A percentile compares a stretch with the other conserved stretches of the same genome.
phyloP scores from a whole-genome alignment of 2,888 invertebrate species.

The Amphiduros pacificus region DNA sequence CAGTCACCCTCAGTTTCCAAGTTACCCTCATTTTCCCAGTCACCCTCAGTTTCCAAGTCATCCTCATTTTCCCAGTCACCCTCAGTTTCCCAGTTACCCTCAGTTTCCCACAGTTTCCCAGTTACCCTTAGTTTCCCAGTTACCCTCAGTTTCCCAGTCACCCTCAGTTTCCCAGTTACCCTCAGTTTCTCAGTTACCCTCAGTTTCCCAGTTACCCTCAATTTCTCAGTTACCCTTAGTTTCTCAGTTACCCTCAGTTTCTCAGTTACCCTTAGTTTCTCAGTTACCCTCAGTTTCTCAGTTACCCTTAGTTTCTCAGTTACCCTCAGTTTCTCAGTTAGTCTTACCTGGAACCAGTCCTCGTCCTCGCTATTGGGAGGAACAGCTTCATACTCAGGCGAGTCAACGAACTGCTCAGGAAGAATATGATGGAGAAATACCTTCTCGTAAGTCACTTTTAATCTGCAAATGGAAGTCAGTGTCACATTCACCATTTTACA shows the following conservation, averaged over 20 bases:
- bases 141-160: not conserved
- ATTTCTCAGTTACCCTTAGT: too few species aligned
- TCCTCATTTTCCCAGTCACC: too few species aligned
- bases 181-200: too few species aligned
- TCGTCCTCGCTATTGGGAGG: slow-evolving; percentile 5
- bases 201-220: too few species aligned
- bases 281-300: not conserved
- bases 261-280: not conserved
- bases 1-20: too few species aligned
- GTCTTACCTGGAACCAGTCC: slow-evolving; percentile 10
- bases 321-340: not conserved
- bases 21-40: too few species aligned
- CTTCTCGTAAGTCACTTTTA: slow-evolving; percentile 79
- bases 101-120: not conserved
- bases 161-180: too few species aligned
- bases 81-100: not conserved
- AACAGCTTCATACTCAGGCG: slow-evolving; percentile 45
- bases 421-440: slow-evolving; percentile 81
- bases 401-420: slow-evolving; percentile 59
- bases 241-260: too few species aligned
- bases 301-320: not conserved
- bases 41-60: too few species aligned
- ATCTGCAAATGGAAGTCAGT: slow-evolving; percentile 65
- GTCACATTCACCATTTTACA: too few species aligned
- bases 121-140: not conserved